Base-by-base conservation (phyloP, 2,113 vertebrate genomes). In the Nannospalax galili region DNA sequence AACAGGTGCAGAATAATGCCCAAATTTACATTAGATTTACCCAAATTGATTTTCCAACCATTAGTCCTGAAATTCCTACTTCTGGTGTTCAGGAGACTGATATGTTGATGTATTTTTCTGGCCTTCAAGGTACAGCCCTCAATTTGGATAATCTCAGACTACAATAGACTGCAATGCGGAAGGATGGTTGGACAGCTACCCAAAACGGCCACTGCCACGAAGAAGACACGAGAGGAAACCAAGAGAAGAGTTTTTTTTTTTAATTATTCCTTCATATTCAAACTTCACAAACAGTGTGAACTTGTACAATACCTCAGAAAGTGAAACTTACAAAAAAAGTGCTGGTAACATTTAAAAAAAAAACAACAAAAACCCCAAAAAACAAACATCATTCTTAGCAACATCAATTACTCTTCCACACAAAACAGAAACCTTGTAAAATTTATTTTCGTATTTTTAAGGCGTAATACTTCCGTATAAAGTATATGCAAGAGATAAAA, bases 401-500 rank as follows among this genome's bases (percentile, higher is more conserved):
- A 99, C 98, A 99, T 99, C 98, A 98, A 99, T 99, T 99, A 99
- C 98, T 99, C 98, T 98, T 99, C 98, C 98, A 99, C 98, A 99
- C 98, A 98, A 99, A 99, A 99, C 98, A 99, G 98, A 99, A 99
- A 99, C 98, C 98, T 99, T 99, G 98, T 99, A 99, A 99, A 99
- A 99, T 99, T 99, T 98, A 98, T 99, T 99, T 99, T 98, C 98
- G 97, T 98, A 98, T 98, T 99, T 99, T 99, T 99, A 99, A 99
- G 98, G 98, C 98, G 98, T 99, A 99, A 99, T 99, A 99, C 98
- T 99, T 99, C 98, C 92, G 98, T 99, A 99, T 99, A 99, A 99
- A 99, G 98, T 99, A 99, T 99, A 99, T 99, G 98, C 98, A 99
- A 99, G 98, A 99, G 98, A 99, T 99, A 99, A 99, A 99, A 99